Conservation (phyloP, 1,140 invertebrate species). For the Anastrepha obliqua region DNA sequence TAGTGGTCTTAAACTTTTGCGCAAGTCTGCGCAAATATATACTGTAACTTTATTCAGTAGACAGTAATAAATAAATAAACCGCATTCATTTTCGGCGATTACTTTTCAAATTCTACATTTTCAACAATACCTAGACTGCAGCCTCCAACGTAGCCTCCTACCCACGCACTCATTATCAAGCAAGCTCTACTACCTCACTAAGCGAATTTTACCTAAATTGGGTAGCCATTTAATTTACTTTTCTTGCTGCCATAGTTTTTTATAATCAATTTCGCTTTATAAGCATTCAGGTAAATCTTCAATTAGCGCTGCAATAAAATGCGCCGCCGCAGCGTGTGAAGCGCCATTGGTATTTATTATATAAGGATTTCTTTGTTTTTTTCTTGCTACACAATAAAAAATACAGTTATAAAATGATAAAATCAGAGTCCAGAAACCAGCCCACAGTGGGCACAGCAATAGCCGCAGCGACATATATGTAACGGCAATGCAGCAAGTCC, state of each 20-base stretch:
- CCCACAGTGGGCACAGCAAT: slow-evolving; percentile 2
- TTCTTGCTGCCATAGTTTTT: slow-evolving; percentile 29
- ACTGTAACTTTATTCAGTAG: neutral
- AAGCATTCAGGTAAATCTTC: slow-evolving; percentile 45
- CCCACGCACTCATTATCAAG: neutral
- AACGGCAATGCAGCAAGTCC: too few relatives aligned
- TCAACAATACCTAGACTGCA: neutral
- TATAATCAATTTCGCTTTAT: slow-evolving; percentile 51
- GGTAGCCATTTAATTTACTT: slow-evolving; percentile 35
- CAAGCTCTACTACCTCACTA: neutral
- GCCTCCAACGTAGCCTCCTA: neutral
- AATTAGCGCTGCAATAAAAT: slow-evolving; percentile 47
- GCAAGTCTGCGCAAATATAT: too few relatives aligned
- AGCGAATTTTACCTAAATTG: slow-evolving; percentile 19
- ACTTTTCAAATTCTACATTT: slow-evolving; percentile 19
- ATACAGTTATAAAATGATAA: slow-evolving; percentile 16
- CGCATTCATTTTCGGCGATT: neutral
- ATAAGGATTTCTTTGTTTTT: neutral
- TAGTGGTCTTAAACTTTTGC: too few relatives aligned
- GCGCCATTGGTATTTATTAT: neutral
- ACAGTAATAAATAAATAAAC: neutral
- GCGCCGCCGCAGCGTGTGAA: neutral
- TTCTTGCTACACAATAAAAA: neutral
- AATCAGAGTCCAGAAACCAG: neutral
- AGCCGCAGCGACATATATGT: neutral